These are phyloP conservation scores for Pristiophorus japonicus DNA, from an alignment of 2,113 vertebrate genomes.

Conservation along the genomic window DNA sequence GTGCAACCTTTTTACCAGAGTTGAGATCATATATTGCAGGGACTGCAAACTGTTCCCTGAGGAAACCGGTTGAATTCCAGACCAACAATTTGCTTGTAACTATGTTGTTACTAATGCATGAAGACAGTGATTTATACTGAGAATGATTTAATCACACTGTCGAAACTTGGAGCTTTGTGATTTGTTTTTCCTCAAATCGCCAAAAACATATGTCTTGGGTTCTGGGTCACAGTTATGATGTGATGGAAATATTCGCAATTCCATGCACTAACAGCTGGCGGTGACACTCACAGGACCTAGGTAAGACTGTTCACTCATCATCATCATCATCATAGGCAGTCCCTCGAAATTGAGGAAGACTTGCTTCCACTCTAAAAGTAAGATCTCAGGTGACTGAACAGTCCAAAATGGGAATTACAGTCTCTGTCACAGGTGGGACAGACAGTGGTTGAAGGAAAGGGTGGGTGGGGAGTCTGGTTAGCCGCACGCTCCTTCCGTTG, in stretches of 20 bases:
- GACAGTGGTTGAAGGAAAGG: too few relatives aligned
- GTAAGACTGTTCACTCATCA: not conserved
- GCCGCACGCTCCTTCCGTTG: too few relatives aligned
- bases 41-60: constrained; percentile 30
- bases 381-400: too few relatives aligned
- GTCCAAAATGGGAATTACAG: too few relatives aligned
- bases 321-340: too few relatives aligned
- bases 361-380: too few relatives aligned
- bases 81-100: constrained; percentile 34
- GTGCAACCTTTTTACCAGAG: not conserved
- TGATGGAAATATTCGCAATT: not conserved
- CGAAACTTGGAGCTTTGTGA: not conserved
- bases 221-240: not conserved
- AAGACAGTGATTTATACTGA: constrained; percentile 35
- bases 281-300: not conserved
- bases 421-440: too few relatives aligned
- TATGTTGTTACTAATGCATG: constrained; percentile 36
- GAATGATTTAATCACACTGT: constrained; percentile 32
- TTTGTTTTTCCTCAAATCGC: not conserved
- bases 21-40: constrained; percentile 34
- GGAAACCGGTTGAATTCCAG: constrained; percentile 25
- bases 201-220: not conserved
- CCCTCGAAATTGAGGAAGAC: too few relatives aligned
- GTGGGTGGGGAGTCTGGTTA: too few relatives aligned
- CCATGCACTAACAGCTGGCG: not conserved